These are phyloP conservation scores for Gambusia affinis DNA, from an alignment of 2,113 vertebrate genomes.

Conservation along the genomic window DNA sequence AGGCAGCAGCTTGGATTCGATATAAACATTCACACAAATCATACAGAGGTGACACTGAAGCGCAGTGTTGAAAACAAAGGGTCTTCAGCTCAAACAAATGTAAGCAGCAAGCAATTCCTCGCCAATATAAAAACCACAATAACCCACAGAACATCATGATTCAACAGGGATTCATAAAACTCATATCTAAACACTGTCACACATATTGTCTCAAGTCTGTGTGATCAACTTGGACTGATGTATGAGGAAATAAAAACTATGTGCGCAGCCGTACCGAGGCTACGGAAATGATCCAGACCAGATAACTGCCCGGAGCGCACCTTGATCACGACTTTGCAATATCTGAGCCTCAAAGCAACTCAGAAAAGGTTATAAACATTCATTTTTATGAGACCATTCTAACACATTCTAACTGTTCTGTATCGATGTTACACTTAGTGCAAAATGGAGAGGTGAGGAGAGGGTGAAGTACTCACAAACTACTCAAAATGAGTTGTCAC, in stretches of 20 bases:
- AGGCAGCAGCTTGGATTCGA: neutral
- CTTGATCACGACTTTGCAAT: conserved; percentile 2
- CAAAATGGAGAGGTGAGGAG: neutral
- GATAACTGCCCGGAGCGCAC: conserved; percentile 1
- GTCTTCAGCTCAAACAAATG: neutral
- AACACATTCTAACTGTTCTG: conserved; percentile 1
- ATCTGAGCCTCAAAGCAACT: conserved; percentile 6
- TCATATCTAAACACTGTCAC: neutral
- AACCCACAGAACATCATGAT: neutral
- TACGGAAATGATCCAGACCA: neutral
- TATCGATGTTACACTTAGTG: conserved; percentile 1
- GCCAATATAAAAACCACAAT: neutral
- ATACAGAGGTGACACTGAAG: neutral
- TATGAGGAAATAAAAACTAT: neutral
- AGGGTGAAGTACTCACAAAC: conserved; percentile 6
- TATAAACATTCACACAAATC: neutral
- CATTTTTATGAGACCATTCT: conserved; percentile 20
- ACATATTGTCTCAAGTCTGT: neutral
- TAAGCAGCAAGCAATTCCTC: neutral
- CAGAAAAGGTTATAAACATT: conserved; percentile 11
- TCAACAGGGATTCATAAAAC: neutral
- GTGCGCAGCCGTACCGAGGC: neutral
- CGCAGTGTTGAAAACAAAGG: neutral
- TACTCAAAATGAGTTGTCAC: conserved; percentile 2
- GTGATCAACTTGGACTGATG: neutral